Evolutionary conservation across 2,797 vertebrate species (phyloP).

Genomic region (Bradypodion pumilum): DNA sequence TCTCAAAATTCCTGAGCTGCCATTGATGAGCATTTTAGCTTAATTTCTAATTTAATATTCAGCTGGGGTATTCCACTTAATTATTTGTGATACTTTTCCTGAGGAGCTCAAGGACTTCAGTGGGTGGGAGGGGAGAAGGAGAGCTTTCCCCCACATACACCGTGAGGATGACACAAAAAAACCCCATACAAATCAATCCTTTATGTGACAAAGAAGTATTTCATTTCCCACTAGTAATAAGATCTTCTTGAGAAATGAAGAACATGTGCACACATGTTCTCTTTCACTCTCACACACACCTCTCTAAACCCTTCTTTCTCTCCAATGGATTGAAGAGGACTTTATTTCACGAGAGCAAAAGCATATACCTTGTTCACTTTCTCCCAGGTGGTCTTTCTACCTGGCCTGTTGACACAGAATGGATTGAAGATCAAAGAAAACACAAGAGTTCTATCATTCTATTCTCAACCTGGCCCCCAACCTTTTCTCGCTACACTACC

Average conservation of each 20-base stretch:
- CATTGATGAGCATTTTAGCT: conserved; percentile 52
- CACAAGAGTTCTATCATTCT: neutral
- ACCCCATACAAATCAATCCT: neutral
- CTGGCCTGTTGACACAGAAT: neutral
- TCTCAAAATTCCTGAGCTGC: conserved; percentile 50
- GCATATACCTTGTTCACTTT: neutral
- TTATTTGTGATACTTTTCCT: conserved; percentile 18
- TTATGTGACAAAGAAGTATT: neutral
- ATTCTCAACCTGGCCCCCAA: neutral
- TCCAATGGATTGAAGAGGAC: neutral
- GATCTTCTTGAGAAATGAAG: neutral
- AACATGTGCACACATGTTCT: neutral
- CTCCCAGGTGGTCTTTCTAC: neutral
- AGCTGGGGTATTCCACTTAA: conserved; percentile 32
- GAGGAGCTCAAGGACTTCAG: conserved; percentile 26
- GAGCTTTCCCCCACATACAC: neutral
- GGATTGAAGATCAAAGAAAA: neutral
- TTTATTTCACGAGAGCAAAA: neutral
- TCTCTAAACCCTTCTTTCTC: too few species aligned
- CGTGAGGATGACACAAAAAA: neutral
- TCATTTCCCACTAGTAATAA: neutral
- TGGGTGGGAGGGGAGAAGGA: neutral
- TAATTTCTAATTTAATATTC: conserved; percentile 70
- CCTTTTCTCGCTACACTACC: neutral
- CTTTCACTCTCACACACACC: neutral